Base-by-base conservation (phyloP, 2,113 vertebrate species). In the Tauraco erythrolophus region DNA sequence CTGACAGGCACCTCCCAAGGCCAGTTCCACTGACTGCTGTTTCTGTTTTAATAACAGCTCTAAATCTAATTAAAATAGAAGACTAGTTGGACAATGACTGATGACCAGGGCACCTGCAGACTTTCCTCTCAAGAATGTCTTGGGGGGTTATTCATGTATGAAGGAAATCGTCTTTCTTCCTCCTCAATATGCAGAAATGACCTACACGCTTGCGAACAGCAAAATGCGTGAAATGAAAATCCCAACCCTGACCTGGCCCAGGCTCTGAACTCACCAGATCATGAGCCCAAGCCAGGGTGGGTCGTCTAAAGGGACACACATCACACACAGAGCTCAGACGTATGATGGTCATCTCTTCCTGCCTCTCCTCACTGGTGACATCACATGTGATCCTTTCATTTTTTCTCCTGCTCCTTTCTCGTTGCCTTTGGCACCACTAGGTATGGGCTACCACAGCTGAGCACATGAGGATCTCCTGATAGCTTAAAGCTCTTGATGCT, bases 401-500 rank as follows among this genome's bases (percentile, higher is more conserved):
- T 80, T 41, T 31, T 60, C 58, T 51, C 45, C 51, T 53, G 14
- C 37, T 56, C 41, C 31, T 46, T 43, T 64, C 48, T 76, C 5
- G 0, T 45, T 62, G 56, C 54, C 54, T 50, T 51, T 1, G 1
- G 43, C 30, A 64, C 17, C n/a, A 4, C 24, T 16, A 65, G 15
- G 5, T 22, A 6, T 13, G 14, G 12, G 37, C 11, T 21, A 18
- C 35, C 68, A 61, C 50, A 50, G 46, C 30, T 8, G 19, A 56
- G 68, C 0, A 0, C 15, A 7, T 18, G 33, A 70, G 21, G 8
- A 64, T 50, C 13, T 39, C 15, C 41, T 74, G 60, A 41, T 35
- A 19, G 27, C 0, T 0, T 45, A 35, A 79, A 71, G 13, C 37
- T 82, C 51, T 78, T 5, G 0, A 11, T 43, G 30, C 65, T 30